A percentile compares a stretch with the other conserved stretches of the same genome.
These are phyloP conservation scores for Lymantria dispar DNA, from an alignment of 2,888 invertebrate species.

Conservation along the genomic window DNA sequence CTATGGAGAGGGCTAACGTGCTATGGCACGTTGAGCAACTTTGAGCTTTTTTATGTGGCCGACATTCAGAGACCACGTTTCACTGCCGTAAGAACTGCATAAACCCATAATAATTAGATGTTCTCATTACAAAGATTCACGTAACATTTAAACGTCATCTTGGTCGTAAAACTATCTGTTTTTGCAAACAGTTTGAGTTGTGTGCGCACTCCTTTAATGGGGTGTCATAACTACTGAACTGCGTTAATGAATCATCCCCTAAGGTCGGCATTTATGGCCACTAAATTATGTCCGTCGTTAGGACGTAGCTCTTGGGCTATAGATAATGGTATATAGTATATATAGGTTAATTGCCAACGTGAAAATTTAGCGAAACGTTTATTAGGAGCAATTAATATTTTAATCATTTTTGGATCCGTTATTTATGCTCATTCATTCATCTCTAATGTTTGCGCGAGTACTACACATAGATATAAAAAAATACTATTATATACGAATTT, in stretches of 20 bases:
- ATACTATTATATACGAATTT: too few relatives aligned
- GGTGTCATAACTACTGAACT: constrained; percentile 49
- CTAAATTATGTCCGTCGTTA: constrained; percentile 45
- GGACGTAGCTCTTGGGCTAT: constrained; percentile 30
- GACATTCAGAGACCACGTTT: too few relatives aligned
- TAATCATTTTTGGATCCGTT: background rate
- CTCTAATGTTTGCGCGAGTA: constrained; percentile 2
- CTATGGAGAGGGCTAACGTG: too few relatives aligned
- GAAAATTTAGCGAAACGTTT: constrained; percentile 8
- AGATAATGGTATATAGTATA: constrained; percentile 34
- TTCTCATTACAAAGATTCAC: background rate
- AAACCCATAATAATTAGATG: background rate
- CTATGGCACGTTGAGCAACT: too few relatives aligned
- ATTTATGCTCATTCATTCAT: background rate
- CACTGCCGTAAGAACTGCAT: background rate
- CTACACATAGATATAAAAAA: too few relatives aligned
- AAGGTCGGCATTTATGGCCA: constrained; percentile 45
- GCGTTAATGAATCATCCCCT: constrained; percentile 47
- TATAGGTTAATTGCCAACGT: constrained; percentile 37
- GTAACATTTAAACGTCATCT: background rate
- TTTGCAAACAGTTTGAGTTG: constrained; percentile 1
- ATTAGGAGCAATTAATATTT: too few relatives aligned
- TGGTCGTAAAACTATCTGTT: background rate
- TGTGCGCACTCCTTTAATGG: constrained; percentile 29
- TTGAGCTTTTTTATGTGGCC: too few relatives aligned